These are phyloP conservation scores for Polyergus mexicanus DNA, from an alignment of 1,140 invertebrate genomes.

Conservation along the genomic window DNA sequence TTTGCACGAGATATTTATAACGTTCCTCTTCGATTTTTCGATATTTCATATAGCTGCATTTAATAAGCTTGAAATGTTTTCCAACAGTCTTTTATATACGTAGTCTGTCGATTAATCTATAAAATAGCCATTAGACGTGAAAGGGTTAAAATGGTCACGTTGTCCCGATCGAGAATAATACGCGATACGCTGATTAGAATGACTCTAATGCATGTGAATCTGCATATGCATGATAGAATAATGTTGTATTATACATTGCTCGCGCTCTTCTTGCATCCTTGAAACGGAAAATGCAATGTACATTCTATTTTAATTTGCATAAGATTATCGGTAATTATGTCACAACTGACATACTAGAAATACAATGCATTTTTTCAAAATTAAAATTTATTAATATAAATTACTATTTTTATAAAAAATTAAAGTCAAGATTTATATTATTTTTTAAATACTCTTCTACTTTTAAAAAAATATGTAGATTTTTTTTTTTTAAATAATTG, in stretches of 20 bases:
- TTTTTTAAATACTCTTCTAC: neutral
- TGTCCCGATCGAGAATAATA: constrained; percentile 34
- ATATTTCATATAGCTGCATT: neutral
- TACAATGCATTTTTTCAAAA: too few species aligned
- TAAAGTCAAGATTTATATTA: neutral
- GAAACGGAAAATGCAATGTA: neutral
- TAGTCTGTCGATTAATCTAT: neutral
- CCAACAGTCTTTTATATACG: neutral
- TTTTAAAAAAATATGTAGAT: too few species aligned
- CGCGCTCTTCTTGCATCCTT: neutral
- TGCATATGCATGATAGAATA: constrained; percentile 12
- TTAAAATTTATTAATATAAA: neutral
- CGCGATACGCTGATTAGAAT: constrained; percentile 23
- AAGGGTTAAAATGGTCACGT: constrained; percentile 20
- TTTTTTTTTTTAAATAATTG: neutral
- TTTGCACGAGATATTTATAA: neutral
- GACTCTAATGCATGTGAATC: neutral
- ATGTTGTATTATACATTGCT: neutral
- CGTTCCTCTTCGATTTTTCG: neutral
- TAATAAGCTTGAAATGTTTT: neutral
- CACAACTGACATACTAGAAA: too few species aligned
- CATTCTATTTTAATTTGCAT: neutral
- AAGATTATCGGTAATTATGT: neutral
- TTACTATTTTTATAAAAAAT: neutral
- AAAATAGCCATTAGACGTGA: constrained; percentile 8